Base-by-base conservation (phyloP, 1,140 invertebrate species). In the Coelopa frigida region DNA sequence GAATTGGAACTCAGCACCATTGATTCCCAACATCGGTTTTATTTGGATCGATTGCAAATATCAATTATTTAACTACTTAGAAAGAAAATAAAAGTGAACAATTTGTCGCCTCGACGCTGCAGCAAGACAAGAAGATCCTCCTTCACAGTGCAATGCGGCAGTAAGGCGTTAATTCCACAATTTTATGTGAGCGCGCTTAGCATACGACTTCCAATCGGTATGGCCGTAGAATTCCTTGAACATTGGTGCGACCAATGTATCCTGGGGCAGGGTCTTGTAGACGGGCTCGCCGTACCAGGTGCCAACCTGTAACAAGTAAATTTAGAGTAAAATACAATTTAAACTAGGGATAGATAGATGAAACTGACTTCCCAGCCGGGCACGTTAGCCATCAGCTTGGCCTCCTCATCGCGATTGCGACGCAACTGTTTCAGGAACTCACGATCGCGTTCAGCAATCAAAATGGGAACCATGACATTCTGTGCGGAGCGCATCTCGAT, bases 371-470 rank as follows among this genome's bases (percentile, higher is more conserved):
- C 80, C 92, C 92, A 95, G 56, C 85, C 87, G 46, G 83, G 81
- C 4, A 90, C 85, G 70, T 93, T 80, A 47, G 80, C 81, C 92
- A 94, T 95, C 8, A 95, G 72, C 48, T 88, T 78, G 32, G 76
- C 77, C 71, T 96, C 91, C 45, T 84, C 83, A 40, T 94, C 88
- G 14, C 88, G 76, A 70, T 91, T 92, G 36, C 74, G 75, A 41
- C 83, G 75, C 3, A 89, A 43, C 58, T 91, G 84, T 56, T 88
- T 92, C 59, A 96, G 69, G 56, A 79, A 89, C 73, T 78, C 78
- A 53, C 89, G 70, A 63, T 94, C 88, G 53, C 80, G 74, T 72
- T 94, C 90, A 6, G 90, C 90, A 21, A 82, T 44, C 35, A 93
- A 54, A 51, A 93, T 58, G 1, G 90, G 87, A 44, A 77, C 72